Evolutionary conservation across 1,140 invertebrate genomes (phyloP), one percentile per base, ranked within the genome.

Genomic region (Melitaea cinxia): DNA sequence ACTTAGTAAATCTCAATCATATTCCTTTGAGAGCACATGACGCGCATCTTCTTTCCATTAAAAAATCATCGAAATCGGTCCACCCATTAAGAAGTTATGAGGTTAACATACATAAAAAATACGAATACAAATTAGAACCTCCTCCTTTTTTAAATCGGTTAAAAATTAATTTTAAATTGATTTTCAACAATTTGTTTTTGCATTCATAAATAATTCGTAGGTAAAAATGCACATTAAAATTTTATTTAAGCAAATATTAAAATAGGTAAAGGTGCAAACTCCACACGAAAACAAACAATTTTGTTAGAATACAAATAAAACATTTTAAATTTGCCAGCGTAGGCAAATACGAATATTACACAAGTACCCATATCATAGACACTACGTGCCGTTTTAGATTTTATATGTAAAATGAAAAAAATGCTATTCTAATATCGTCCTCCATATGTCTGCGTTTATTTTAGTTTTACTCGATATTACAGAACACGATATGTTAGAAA

Each of bases 401-500:
- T 47, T 47, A 65, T 52, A 7, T 35, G 21, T 56, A 57, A 56
- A 65, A 61, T 59, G 52, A 33, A 54, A 68, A 73, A 70, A 67
- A 65, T 57, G 47, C 53, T 55, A 56, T 53, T 69, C 72, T 71
- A 60, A 59, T 57, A 60, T 64, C 72, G 60, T 65, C 45, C 65
- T 74, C 73, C 85, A 85, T 85, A 88, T 88, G 85, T 68, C 70
- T 39, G 65, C 77, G 76, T 80, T 80, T 81, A 72, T 75, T 73
- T 82, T 78, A 49, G 52, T 79, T 71, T 78, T 73, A 84, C 83
- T 45, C 39, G 15, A 45, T 45, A 45, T 9, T 17, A 5, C 12
- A 45, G 39, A 45, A 45, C 17, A 19, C 7, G 7, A 17, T 9
- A 7, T 19, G 9, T 6, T 17, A 45, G 17, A 45, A 45, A 10